phyloP scores from a whole-genome alignment of 2,888 invertebrate genomes.

The Hipparchia sbordonii region DNA sequence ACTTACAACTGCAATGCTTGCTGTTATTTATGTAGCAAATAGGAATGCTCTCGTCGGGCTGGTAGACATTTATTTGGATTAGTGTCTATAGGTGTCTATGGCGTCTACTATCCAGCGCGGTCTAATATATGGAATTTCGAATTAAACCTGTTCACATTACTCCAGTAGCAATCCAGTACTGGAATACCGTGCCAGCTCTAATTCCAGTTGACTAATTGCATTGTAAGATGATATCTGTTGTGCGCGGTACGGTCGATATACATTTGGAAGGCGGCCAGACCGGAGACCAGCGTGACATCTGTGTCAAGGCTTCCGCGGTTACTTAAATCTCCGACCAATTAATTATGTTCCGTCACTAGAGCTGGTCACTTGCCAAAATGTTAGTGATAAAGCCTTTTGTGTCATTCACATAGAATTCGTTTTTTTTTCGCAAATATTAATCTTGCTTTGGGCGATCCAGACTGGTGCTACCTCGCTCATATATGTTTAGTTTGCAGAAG shows the following conservation, averaged over 20 bases:
- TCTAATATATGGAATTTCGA: no score
- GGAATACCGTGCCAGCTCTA: background rate
- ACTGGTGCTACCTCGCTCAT: no score
- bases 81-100: slow-evolving; percentile 5
- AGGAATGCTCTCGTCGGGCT: slow-evolving; percentile 8
- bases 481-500: no score
- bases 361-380: slow-evolving; percentile 6
- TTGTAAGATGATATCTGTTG: slow-evolving; percentile 27
- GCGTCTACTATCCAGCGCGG: no score
- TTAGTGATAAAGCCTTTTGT: background rate
- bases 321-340: slow-evolving; percentile 35
- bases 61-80: slow-evolving; percentile 31
- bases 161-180: no score
- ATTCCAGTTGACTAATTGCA: slow-evolving; percentile 34
- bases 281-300: slow-evolving; percentile 37
- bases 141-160: no score
- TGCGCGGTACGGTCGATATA: slow-evolving; percentile 53
- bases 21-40: slow-evolving; percentile 11
- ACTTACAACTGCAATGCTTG: no score
- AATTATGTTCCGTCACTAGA: slow-evolving; percentile 28
- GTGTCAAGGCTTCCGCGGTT: slow-evolving; percentile 41
- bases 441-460: background rate
- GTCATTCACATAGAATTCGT: background rate
- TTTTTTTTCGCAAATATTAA: background rate
- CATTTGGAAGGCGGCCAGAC: slow-evolving; percentile 59